Base-by-base conservation (phyloP, 2,113 vertebrate genomes). In the Dunckerocampus dactyliophorus region DNA sequence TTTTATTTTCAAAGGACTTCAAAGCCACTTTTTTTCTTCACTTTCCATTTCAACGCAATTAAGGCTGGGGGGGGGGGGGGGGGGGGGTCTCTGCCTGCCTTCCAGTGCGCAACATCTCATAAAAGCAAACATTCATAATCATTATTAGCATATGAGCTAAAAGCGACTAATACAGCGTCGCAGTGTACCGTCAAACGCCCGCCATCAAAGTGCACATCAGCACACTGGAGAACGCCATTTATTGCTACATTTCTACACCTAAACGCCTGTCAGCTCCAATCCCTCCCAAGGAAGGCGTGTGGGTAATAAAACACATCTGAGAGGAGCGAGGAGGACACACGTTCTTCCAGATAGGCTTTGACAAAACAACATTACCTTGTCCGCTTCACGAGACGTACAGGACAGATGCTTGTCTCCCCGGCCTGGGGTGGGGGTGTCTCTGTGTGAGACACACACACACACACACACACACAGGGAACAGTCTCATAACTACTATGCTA, bases 221-320 rank as follows among this genome's bases (percentile, higher is more conserved):
- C 78, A 84, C 67, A 1, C 12, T 69, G 72, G 88, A 89, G 83
- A 89, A 86, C 79, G 81, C 81, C 79, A 86, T 89, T 90, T 90
- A 89, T 88, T 87, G 88, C 81, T 91, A 90, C 90, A 92, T 93
- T 92, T 92, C 85, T 92, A 89, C 91, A 92, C 88, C 90, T 91
- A 92, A 93, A 91, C 88, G 90, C 89, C 91, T 94, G 92, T 94
- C 92, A 85, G 85, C 89, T 93, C 87, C 89, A 88, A 92, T 93
- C 91, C 89, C 80, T 89, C 88, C 87, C 62, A 86, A 88, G 46
- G 88, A 56, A 91, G 89, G 73, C 82, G 66, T 88, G 81, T 81
- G 74, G 88, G 90, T 89, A 91, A 89, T 91, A 90, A 92, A 89
- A 87, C 69, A 87, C 85, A 87, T 87, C 71, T 77, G 88, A 85